Base-by-base conservation (phyloP, 2,113 vertebrate genomes). In the Daphoenositta chrysoptera region DNA sequence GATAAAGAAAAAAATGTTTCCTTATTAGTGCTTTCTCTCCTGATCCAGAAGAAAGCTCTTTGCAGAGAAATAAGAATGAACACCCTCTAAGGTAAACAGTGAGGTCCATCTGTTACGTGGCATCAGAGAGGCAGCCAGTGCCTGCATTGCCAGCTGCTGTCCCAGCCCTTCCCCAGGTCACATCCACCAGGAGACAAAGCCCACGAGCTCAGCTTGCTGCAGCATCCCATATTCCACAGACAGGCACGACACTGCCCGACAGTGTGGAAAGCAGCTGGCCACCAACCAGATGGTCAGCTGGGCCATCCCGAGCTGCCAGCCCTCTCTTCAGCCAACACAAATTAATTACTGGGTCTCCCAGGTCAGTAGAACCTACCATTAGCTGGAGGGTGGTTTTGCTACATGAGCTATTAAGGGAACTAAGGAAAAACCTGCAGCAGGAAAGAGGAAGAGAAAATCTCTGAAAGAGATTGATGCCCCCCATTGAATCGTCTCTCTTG, bases 381-480 rank as follows among this genome's bases (percentile, higher is more conserved):
- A n/a, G 7, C 1, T 11, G 2, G 4, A 0, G 0, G 13, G 6
- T 13, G 27, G 6, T 77, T 89, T 72, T 42, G 42, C 20, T 33
- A 7, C 33, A 9, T 48, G 16, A 76, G 53, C 27, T 22, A 24
- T 13, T 13, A 35, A 65, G 28, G 7, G 19, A 79, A 61, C 13
- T 39, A 50, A 48, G 17, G 20, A 53, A 85, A 90, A 91, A 33
- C 6, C 15, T 45, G 42, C 17, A 73, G 13, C 28, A 91, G 4
- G 19, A 89, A 91, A 61, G 37, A 44, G 16, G 23, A 21, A 63
- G 13, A n/a, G n/a, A n/a, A n/a, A n/a, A 3, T 83, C 90, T 94
- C 69, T 72, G 18, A 61, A 70, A 65, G 20, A 84, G 11, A 70
- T 35, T 58, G n/a, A 64, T 85, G 37, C 2, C 6, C 13, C 3